These are phyloP conservation scores for Trichomycterus rosablanca DNA, from an alignment of 2,113 vertebrate genomes.

Conservation along the genomic window DNA sequence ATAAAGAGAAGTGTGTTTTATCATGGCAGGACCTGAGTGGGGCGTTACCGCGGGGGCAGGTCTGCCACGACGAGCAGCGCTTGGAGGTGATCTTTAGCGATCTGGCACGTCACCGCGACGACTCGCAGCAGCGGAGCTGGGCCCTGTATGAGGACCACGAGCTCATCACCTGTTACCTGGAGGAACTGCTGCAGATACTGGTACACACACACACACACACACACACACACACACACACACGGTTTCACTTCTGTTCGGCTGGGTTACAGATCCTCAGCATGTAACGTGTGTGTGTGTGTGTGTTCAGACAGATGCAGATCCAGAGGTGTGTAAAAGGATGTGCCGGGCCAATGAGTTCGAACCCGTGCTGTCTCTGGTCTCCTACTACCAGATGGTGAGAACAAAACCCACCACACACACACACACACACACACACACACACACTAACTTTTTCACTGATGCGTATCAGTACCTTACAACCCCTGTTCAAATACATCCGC, in stretches of 20 bases:
- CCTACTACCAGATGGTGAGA: slow-evolving; percentile 96
- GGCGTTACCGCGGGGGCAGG: slow-evolving; percentile 85
- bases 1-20: no score
- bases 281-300: slow-evolving; percentile 13
- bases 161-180: slow-evolving; percentile 70
- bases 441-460: neutral
- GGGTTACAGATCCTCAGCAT: neutral
- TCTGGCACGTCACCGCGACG: slow-evolving; percentile 83
- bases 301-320: slow-evolving; percentile 92
- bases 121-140: slow-evolving; percentile 94
- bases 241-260: neutral
- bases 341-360: slow-evolving; percentile 85
- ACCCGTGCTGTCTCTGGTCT: slow-evolving; percentile 85
- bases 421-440: neutral
- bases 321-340: slow-evolving; percentile 96
- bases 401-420: neutral
- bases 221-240: neutral
- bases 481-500: no score
- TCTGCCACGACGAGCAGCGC: slow-evolving; percentile 92
- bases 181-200: slow-evolving; percentile 86
- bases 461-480: no score
- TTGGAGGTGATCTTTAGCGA: slow-evolving; percentile 94
- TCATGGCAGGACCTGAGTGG: slow-evolving; percentile 72
- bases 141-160: slow-evolving; percentile 71
- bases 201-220: slow-evolving; percentile 52